phyloP scores from a whole-genome alignment of 2,797 vertebrate genomes.

The Thalassophryne amazonica region DNA sequence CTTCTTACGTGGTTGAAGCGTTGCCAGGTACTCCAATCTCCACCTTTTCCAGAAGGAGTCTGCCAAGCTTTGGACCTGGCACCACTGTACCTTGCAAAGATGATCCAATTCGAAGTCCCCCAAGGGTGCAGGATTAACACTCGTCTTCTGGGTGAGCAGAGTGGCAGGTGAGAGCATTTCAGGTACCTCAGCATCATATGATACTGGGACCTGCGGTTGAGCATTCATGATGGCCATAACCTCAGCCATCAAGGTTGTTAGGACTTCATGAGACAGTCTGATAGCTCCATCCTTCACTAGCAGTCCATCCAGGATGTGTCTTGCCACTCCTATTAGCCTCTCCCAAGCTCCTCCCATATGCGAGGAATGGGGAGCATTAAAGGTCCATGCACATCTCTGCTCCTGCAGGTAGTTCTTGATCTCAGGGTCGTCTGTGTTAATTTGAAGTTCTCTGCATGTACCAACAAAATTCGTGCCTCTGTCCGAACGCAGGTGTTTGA shows the following conservation, averaged over 20 bases:
- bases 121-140: neutral
- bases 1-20: neutral
- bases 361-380: conserved; percentile 10
- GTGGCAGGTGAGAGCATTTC: conserved; percentile 2
- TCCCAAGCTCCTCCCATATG: too few relatives aligned
- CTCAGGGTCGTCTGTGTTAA: neutral
- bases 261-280: neutral
- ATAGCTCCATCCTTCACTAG: neutral
- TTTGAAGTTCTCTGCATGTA: neutral
- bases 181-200: neutral
- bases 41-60: too few relatives aligned
- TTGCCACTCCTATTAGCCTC: neutral
- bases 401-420: neutral
- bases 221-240: conserved; percentile 7
- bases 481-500: neutral
- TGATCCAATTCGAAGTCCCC: neutral
- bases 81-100: neutral
- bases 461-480: neutral
- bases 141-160: neutral
- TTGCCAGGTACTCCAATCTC: neutral
- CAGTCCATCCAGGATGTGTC: neutral
- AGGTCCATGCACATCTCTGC: conserved; percentile 2
- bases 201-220: neutral
- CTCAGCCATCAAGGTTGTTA: neutral
- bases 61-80: neutral